A percentile compares a stretch with the other conserved stretches of the same genome.
Evolutionary conservation across 2,888 invertebrate genomes (phyloP).

Genomic region (Rhingia campestris): DNA sequence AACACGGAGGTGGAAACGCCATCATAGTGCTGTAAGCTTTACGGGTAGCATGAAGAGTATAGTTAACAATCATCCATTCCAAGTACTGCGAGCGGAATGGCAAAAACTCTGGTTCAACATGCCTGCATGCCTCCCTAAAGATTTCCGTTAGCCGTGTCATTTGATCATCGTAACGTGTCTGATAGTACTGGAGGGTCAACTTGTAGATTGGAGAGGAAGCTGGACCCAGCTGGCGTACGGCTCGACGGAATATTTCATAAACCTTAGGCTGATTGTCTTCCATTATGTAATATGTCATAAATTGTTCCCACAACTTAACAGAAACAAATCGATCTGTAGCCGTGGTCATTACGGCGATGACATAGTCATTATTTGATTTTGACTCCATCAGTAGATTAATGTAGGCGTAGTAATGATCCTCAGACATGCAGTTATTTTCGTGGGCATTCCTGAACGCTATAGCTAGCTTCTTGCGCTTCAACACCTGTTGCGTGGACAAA

Average conservation of each 20-base stretch:
- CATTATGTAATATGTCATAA: conserved; percentile 83
- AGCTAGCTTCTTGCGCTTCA: conserved; percentile 83
- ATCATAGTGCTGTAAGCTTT: conserved; percentile 86
- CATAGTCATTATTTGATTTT: conserved; percentile 69
- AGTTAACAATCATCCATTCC: conserved; percentile 76
- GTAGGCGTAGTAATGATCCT: conserved; percentile 84
- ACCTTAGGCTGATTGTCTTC: conserved; percentile 82
- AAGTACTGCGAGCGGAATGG: conserved; percentile 78
- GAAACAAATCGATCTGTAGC: conserved; percentile 83
- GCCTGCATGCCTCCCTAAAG: conserved; percentile 77
- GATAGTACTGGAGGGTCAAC: conserved; percentile 78
- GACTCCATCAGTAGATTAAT: conserved; percentile 79
- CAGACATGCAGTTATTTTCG: conserved; percentile 82
- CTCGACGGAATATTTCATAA: conserved; percentile 82
- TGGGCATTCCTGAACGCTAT: conserved; percentile 84
- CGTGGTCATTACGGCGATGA: conserved; percentile 79
- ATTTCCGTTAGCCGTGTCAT: conserved; percentile 77
- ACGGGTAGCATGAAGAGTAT: conserved; percentile 83
- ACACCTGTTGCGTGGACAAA: conserved; percentile 81
- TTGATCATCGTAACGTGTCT: conserved; percentile 77
- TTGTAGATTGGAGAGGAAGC: conserved; percentile 78
- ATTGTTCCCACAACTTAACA: conserved; percentile 84
- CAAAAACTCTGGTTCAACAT: conserved; percentile 76
- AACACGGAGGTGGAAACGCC: conserved; percentile 85
- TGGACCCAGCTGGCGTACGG: conserved; percentile 76